Conservation (phyloP, 2,888 invertebrate genomes). For the Agrochola lychnidis region DNA sequence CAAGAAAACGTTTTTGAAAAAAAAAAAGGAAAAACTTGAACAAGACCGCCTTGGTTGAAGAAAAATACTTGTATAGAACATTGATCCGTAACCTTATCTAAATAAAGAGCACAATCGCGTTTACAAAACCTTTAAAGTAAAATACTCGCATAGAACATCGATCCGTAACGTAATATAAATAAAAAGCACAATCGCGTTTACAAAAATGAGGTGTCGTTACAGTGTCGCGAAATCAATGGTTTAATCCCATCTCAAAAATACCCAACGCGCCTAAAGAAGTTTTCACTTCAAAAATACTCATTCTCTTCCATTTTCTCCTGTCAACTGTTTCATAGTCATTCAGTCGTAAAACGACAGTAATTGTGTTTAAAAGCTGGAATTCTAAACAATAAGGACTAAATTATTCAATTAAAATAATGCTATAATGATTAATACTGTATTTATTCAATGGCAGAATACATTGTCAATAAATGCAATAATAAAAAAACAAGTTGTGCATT, state of each 20-base stretch:
- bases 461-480: slow-evolving; percentile 31
- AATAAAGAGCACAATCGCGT: no score
- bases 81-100: no score
- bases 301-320: neutral
- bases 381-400: neutral
- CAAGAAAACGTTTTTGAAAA: neutral
- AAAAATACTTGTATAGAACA: neutral
- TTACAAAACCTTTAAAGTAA: no score
- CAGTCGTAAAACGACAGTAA: neutral
- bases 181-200: no score
- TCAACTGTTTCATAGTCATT: neutral
- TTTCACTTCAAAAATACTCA: no score
- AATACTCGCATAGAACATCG: no score
- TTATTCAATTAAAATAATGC: slow-evolving; percentile 13
- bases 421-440: neutral
- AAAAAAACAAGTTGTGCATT: slow-evolving; percentile 27
- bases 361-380: neutral
- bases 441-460: slow-evolving; percentile 21
- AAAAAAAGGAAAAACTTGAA: neutral
- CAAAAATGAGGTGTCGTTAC: no score
- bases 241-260: no score
- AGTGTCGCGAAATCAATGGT: no score
- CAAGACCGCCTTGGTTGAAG: no score
- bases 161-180: no score
- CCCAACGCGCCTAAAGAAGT: no score